Evolutionary conservation across 2,797 vertebrate species (phyloP).

Genomic region (Chanos chanos): DNA sequence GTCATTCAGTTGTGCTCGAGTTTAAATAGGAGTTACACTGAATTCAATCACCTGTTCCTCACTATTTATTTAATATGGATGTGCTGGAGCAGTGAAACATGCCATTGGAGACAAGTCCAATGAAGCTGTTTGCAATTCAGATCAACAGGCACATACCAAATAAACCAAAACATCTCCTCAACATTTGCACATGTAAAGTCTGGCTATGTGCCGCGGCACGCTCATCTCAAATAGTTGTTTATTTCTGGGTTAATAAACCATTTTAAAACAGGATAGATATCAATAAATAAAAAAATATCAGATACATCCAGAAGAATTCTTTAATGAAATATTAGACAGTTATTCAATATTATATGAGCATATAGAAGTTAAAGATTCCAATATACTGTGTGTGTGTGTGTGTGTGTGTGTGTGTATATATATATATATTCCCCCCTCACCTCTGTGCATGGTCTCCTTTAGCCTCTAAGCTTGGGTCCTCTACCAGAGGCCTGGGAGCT

Average conservation of each 20-base stretch:
- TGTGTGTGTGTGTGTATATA: too few species aligned
- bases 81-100: constrained; percentile 48
- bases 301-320: constrained; percentile 22
- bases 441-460: too few species aligned
- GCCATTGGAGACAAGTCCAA: constrained; percentile 53
- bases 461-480: too few species aligned
- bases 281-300: constrained; percentile 42
- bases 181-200: constrained; percentile 65
- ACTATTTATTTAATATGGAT: constrained; percentile 49
- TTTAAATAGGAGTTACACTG: not conserved
- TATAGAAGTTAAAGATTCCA: too few species aligned
- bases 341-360: too few species aligned
- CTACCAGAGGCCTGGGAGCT: too few species aligned
- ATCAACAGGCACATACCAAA: constrained; percentile 67
- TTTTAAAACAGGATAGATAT: constrained; percentile 58
- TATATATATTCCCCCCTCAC: too few species aligned
- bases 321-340: not conserved
- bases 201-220: constrained; percentile 50
- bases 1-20: not conserved
- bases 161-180: constrained; percentile 64
- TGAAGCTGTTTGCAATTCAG: constrained; percentile 60
- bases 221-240: constrained; percentile 65
- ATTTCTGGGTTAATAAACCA: constrained; percentile 55
- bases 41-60: constrained; percentile 21
- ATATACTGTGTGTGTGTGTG: too few species aligned